These are phyloP conservation scores for Littorina saxatilis DNA, from an alignment of 1,140 invertebrate species.

Conservation along the genomic window DNA sequence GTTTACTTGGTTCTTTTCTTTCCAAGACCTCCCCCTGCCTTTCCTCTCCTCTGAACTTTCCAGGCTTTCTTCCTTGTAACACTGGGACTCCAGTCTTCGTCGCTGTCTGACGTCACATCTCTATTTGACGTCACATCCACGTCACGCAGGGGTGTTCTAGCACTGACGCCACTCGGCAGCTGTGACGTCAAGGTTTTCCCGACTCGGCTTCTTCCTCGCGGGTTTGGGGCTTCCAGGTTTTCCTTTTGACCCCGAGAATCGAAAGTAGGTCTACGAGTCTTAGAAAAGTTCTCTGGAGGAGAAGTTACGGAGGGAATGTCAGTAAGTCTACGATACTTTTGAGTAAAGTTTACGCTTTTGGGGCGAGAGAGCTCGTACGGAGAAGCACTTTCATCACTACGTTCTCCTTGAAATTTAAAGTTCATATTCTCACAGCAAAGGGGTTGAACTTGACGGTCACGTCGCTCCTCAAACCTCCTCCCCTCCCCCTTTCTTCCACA, in stretches of 20 bases:
- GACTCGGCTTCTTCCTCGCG: neutral
- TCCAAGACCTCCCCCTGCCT: too few relatives aligned
- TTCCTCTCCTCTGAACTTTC: too few relatives aligned
- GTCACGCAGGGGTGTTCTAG: neutral
- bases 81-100: neutral
- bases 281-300: neutral
- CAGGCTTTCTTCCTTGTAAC: neutral
- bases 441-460: too few relatives aligned
- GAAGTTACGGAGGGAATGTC: neutral
- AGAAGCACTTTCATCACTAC: too few relatives aligned
- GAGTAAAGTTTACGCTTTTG: too few relatives aligned
- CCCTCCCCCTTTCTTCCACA: too few relatives aligned
- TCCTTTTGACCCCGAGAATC: neutral
- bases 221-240: neutral
- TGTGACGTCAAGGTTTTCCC: neutral
- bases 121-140: neutral
- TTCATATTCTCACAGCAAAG: too few relatives aligned
- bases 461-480: too few relatives aligned
- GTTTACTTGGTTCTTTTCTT: neutral
- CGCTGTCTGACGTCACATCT: neutral
- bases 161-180: neutral
- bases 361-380: too few relatives aligned
- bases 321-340: neutral
- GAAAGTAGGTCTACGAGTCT: neutral
- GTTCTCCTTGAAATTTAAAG: too few relatives aligned